phyloP scores from a whole-genome alignment of 2,113 vertebrate genomes.

The Actinemys pallida region DNA sequence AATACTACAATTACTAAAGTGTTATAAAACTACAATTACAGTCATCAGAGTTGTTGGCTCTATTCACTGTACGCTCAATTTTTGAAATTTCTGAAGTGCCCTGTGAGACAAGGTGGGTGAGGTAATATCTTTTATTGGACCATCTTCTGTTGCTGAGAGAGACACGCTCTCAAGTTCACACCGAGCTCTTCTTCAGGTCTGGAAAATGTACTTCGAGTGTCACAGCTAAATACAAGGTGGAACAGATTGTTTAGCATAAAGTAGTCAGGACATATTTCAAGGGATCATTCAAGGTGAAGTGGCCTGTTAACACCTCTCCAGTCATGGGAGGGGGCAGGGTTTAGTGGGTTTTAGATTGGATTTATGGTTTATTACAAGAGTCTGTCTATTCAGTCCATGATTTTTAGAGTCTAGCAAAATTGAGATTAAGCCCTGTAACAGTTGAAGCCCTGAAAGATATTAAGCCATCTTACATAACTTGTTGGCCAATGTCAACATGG shows the following conservation, averaged over 20 bases:
- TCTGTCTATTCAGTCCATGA: not conserved
- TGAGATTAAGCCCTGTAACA: not conserved
- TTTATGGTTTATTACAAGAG: too few relatives aligned
- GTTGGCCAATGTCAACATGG: not conserved
- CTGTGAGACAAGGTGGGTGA: not conserved
- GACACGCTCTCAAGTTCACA: too few relatives aligned
- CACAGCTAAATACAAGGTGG: too few relatives aligned
- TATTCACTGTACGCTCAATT: not conserved
- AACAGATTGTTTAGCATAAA: too few relatives aligned
- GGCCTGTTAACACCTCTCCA: not conserved
- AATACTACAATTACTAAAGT: not conserved
- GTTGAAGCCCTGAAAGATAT: not conserved
- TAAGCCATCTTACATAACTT: not conserved
- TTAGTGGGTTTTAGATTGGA: not conserved
- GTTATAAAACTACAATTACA: not conserved
- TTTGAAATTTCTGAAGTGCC: not conserved
- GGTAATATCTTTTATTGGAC: too few relatives aligned
- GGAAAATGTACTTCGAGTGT: too few relatives aligned
- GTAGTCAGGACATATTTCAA: not conserved
- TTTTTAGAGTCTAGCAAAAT: not conserved
- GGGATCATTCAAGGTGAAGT: not conserved
- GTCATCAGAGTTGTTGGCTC: not conserved
- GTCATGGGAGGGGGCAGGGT: not conserved
- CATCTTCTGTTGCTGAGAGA: too few relatives aligned
- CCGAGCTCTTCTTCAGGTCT: too few relatives aligned